Conservation (phyloP, 2,797 vertebrate species). For the Centroberyx gerrardi region DNA sequence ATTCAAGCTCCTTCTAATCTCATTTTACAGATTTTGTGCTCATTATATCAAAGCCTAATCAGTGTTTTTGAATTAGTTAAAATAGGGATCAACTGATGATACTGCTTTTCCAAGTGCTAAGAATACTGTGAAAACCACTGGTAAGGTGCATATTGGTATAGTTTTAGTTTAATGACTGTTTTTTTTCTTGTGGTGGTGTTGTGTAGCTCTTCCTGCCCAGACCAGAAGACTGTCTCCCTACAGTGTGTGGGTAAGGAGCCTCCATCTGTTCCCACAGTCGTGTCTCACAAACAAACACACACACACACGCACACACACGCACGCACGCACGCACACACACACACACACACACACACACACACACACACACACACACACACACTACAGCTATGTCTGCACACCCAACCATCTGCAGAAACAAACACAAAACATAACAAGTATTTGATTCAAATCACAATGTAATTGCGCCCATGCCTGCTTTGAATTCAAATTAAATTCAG, state of each 20-base stretch:
- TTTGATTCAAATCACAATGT: not conserved
- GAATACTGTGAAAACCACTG: not conserved
- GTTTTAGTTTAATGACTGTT: conserved; percentile 21
- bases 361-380: not conserved
- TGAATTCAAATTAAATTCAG: no score
- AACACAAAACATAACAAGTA: not conserved
- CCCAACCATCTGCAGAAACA: not conserved
- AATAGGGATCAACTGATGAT: not conserved
- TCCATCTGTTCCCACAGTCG: conserved; percentile 65
- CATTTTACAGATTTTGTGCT: not conserved
- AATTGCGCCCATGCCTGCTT: not conserved
- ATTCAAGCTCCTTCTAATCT: not conserved
- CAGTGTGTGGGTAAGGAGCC: conserved; percentile 90
- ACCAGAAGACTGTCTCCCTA: conserved; percentile 85
- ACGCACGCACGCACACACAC: not conserved
- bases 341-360: not conserved
- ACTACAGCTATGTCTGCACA: not conserved
- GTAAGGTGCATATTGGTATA: not conserved
- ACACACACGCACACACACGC: not conserved
- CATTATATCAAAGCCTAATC: no score
- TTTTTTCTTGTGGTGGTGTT: conserved; percentile 51
- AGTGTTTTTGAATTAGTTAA: not conserved
- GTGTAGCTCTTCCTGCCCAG: conserved; percentile 85
- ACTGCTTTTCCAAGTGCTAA: not conserved
- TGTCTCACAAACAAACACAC: conserved; percentile 27